Evolutionary conservation across 2,888 invertebrate species (phyloP), one percentile per base, ranked within the genome.

Genomic region (Brachycybe producta): DNA sequence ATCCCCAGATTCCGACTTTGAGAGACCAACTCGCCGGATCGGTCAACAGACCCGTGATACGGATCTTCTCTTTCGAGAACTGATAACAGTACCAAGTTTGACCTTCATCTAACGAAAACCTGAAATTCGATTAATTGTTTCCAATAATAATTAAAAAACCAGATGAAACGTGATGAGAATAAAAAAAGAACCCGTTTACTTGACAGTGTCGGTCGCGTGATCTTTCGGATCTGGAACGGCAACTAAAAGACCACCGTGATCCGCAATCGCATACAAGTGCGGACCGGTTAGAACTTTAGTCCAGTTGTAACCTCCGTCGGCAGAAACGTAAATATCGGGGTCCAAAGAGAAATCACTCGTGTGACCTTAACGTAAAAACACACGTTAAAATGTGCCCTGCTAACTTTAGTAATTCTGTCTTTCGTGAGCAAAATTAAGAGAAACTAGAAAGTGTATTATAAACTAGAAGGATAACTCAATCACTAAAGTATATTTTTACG

Each of bases 271-370:
- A 43, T 50, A 52, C 34, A 52, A 42, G 24, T 52, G 52, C 5
- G 52, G 52, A n/a, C 52, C 52, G 13, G 27, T 50, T 35, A 52
- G 28, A 28, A 51, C 51, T 26, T 51, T 51, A n/a, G 36, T 21
- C 52, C 52, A 52, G 32, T 52, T 52, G 30, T 52, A 52, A 13
- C 52, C 52, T 8, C 52, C 52, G 43, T 52, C 52, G 17, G 52
- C 38, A 1, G 52, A 52, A 26, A 52, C 52, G 32, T 30, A 49
- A 39, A 52, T 49, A 43, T 49, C 43, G n/a, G 49, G 49, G 13
- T 23, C 5, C 21, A 38, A 23, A 41, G 8, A 34, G 8, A 46
- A 44, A 19, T 19, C 7, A n/a, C n/a, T n/a, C n/a, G n/a, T n/a
- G n/a, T n/a, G n/a, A n/a, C n/a, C n/a, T n/a, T n/a, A n/a, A n/a